Evolutionary conservation across 2,888 invertebrate genomes (phyloP), one percentile per base, ranked within the genome.

Genomic region (Gonocerus acuteangulatus): DNA sequence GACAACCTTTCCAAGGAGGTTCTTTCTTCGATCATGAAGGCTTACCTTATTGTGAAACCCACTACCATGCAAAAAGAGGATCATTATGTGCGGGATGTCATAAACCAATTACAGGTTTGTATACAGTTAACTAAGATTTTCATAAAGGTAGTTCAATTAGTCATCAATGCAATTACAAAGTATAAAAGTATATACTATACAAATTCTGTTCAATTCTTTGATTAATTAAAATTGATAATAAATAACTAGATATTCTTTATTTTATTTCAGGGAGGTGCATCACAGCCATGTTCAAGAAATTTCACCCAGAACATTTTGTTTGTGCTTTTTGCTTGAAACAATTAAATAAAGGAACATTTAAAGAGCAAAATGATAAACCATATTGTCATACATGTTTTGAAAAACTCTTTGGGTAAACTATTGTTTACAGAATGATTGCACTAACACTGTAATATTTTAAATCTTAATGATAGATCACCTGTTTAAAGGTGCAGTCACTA

Each of bases 1-100:
- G 92, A 68, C 89, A 89, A 74, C 92, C 95, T 7, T 97, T 99
- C 81, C 90, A 93, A 73, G 94, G 93, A 21, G 95, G 96, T 1
- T 94, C 95, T 49, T 99, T 97, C 82, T 99, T 95, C 77, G 97
- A 99, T 76, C 95, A 96, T 76, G 95, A 97, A 74, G 95, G 96
- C 15, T 83, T 90, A 70, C 97, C 99, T 0, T 96, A 96, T 76
- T 99, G 99, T 76, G 97, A 99, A 78, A 95, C 94, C 0, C 99
- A 99, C 76, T 99, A 97, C 77, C 97, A 99, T 77, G 89, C 93
- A 67, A 93, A 94, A 74, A 82, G 95, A 27, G 97, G 97, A 58
- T 96, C 96, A 0, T 82, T 99, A 4, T 99, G 99, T 76, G 95
- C 95, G 65, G 94, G 94, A 65, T 99, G 97, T 75, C 93, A 95